Percentiles rank a stretch among this genome's conserved stretches.
Evolutionary conservation across 2,888 invertebrate genomes (phyloP).

Genomic region (Erebia aethiops): DNA sequence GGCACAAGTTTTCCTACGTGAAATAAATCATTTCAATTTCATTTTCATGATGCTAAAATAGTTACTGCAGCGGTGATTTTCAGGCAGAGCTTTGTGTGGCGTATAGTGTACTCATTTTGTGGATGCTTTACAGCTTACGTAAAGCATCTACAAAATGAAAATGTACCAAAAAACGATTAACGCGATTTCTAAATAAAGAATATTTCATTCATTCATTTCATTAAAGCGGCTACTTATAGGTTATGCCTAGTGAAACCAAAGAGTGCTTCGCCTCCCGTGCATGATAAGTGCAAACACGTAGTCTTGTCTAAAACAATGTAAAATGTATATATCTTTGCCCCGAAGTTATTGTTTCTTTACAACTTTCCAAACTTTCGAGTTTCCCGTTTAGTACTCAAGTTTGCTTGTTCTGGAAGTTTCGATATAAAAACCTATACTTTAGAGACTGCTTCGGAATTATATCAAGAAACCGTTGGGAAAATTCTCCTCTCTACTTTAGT

Average conservation of each 20-base stretch:
- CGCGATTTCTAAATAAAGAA: no score
- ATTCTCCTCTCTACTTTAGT: not conserved
- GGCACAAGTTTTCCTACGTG: no score
- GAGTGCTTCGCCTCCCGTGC: no score
- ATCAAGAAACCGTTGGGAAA: not conserved
- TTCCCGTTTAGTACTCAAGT: slow-evolving; percentile 11
- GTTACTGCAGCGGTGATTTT: no score
- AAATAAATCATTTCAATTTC: no score
- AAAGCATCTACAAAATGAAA: not conserved
- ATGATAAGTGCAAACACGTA: not conserved
- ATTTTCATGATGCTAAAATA: no score
- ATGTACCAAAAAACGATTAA: not conserved
- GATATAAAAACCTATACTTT: slow-evolving; percentile 17
- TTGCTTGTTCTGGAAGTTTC: slow-evolving; percentile 15
- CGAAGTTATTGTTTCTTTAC: slow-evolving; percentile 19
- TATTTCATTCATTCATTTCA: no score
- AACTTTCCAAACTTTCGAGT: slow-evolving; percentile 9
- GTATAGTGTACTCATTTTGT: no score
- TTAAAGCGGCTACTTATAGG: no score
- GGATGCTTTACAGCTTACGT: no score
- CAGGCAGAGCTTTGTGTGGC: no score
- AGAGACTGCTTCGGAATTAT: slow-evolving; percentile 11
- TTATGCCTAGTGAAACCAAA: no score
- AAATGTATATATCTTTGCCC: not conserved
- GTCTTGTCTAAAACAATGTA: not conserved